Evolutionary conservation across 2,888 invertebrate genomes (phyloP).

Genomic region (Erpobdella octoculata): DNA sequence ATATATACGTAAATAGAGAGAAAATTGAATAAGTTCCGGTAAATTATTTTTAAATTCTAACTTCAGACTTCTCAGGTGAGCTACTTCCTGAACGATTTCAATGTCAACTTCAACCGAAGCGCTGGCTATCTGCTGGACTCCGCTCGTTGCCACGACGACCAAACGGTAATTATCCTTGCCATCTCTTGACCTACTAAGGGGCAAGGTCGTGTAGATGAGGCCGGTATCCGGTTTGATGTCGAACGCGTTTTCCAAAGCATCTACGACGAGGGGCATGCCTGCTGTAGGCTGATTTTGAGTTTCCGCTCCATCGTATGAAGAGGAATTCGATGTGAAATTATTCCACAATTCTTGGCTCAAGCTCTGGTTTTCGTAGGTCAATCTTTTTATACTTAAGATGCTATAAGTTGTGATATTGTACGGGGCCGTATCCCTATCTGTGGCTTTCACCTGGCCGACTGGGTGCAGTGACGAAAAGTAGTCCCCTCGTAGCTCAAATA

Average conservation of each 20-base stretch:
- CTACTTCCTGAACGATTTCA: not conserved
- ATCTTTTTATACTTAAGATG: no score
- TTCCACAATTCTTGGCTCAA: not conserved
- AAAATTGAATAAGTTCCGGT: no score
- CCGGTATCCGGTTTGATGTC: conserved; percentile 4
- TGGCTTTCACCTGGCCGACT: conserved; percentile 13
- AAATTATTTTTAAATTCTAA: no score
- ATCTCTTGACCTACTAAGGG: not conserved
- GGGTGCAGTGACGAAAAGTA: conserved; percentile 11
- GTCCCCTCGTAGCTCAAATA: not conserved
- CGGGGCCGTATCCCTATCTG: not conserved
- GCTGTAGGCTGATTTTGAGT: not conserved
- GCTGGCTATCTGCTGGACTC: not conserved
- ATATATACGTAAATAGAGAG: no score
- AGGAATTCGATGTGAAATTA: not conserved
- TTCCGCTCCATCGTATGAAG: not conserved
- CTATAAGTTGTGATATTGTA: conserved; percentile 8
- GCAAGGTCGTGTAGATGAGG: conserved; percentile 7
- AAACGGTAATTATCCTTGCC: not conserved
- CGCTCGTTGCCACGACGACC: conserved; percentile 14
- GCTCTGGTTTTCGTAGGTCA: not conserved
- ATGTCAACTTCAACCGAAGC: not conserved
- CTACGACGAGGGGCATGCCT: not conserved
- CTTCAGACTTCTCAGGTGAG: not conserved
- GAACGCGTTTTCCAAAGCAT: not conserved